Base-by-base conservation (phyloP, 1,140 invertebrate genomes). In the Lycorma delicatula region DNA sequence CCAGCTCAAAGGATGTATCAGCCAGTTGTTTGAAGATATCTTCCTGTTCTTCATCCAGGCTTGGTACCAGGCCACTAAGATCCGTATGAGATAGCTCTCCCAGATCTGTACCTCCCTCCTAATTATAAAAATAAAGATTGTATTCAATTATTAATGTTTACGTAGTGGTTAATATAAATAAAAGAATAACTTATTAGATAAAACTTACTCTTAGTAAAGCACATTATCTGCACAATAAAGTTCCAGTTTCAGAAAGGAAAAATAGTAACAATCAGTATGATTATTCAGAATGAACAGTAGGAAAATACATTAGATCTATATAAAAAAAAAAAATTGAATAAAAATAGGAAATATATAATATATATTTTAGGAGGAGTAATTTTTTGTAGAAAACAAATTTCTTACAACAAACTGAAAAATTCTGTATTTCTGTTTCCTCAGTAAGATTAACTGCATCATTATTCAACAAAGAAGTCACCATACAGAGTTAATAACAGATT, bases 1-100 rank as follows among this genome's bases (percentile, higher is more conserved):
- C 75, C 26, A 78, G 63, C 61, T 76, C 74, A 65, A 84, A 84
- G 3, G 78, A 79, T 2, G 81, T 79, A 58, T 85, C 82, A 2
- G 77, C 81, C 11, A 86, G 71, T 63, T 85, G 82, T 62, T 85
- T 83, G 54, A 87, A 79, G 51, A 87, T 80, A 62, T 85, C 84
- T 55, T 85, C 83, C 13, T 83, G 79, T 61, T 83, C 81, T 13
- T 77, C 75, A 6, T 79, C 65, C 27, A 81, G 71, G 3, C 79
- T 75, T 2, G 79, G 66, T 27, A 75, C 74, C 2, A 70, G 66
- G 22, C 78, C 82, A 52, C 79, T 79, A 44, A 85, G 73, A 71
- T 85, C 82, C 13, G 82, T 80, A 66, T 84, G 81, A 28, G 81
- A 80, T 47, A 85, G 68, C 66, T 85, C 83, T 3, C 81, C 79